Evolutionary conservation across 1,140 invertebrate species (phyloP).

Genomic region (Drosophila ficusphila): DNA sequence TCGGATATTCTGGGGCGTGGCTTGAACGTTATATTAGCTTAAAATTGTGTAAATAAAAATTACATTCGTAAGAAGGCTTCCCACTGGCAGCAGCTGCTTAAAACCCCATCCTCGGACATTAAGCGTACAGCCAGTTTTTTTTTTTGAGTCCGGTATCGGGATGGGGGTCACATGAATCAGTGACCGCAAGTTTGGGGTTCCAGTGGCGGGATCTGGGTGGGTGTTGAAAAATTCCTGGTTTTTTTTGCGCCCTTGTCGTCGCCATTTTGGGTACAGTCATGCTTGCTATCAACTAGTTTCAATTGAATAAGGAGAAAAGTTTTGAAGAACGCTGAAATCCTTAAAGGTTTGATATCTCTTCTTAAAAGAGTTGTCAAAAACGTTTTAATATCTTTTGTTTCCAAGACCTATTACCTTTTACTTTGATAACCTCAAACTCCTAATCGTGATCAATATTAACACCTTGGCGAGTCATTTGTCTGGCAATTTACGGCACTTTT

Average conservation of each 20-base stretch:
- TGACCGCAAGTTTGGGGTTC: constrained; percentile 62
- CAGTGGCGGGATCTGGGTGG: constrained; percentile 7
- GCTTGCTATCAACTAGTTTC: constrained; percentile 14
- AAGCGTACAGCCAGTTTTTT: background rate
- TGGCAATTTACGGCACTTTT: constrained; percentile 55
- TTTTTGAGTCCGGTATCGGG: background rate
- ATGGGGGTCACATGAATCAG: constrained; percentile 57
- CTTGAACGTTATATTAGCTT: constrained; percentile 80
- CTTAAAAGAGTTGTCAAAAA: too few species aligned
- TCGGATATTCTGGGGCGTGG: constrained; percentile 65
- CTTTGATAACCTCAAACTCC: background rate
- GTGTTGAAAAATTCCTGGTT: constrained; percentile 3
- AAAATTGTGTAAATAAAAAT: constrained; percentile 83
- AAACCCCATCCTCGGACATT: constrained; percentile 2
- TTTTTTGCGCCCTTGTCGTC: constrained; percentile 13
- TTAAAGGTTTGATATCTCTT: too few species aligned
- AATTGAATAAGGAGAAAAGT: too few species aligned
- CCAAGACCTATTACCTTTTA: background rate
- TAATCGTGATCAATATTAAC: constrained; percentile 63
- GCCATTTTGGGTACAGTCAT: constrained; percentile 34
- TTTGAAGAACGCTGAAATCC: too few species aligned
- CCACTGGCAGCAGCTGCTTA: constrained; percentile 51
- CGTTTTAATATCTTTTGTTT: too few species aligned
- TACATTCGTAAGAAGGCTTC: constrained; percentile 81
- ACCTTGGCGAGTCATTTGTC: constrained; percentile 52